phyloP scores from a whole-genome alignment of 2,113 vertebrate species.

The Heterocephalus glaber region DNA sequence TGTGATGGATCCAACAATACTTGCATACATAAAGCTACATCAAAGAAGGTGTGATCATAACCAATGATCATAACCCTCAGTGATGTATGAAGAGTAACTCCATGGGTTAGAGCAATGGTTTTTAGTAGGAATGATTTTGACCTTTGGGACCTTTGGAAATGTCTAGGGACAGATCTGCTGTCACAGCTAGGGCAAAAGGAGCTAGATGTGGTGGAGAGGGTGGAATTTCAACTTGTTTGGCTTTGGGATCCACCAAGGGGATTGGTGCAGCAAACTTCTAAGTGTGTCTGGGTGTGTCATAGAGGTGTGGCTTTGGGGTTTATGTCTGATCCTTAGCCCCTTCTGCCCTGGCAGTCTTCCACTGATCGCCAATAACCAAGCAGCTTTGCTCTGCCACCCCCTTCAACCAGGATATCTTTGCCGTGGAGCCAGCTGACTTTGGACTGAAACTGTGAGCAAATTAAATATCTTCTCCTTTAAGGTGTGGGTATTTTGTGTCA shows the following conservation, averaged over 20 bases:
- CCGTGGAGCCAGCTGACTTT: neutral
- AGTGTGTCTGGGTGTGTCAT: neutral
- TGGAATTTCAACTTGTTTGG: neutral
- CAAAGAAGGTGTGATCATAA: neutral
- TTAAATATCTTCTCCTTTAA: neutral
- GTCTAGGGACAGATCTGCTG: neutral
- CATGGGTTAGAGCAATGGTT: neutral
- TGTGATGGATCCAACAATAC: neutral
- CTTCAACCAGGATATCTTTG: neutral
- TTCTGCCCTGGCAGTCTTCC: neutral
- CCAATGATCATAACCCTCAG: neutral
- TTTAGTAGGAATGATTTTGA: neutral
- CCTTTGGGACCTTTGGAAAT: neutral
- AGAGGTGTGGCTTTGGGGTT: neutral
- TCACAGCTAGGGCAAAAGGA: neutral
- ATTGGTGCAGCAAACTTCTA: neutral
- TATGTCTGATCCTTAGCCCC: neutral
- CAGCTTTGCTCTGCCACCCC: neutral
- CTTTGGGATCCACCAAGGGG: neutral
- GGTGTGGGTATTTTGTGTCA: neutral
- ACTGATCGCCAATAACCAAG: neutral
- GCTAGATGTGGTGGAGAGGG: neutral
- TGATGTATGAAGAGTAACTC: neutral
- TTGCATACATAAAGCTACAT: neutral
- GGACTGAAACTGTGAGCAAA: neutral